phyloP scores from a whole-genome alignment of 2,797 vertebrate species.

The Sciurus vulgaris region DNA sequence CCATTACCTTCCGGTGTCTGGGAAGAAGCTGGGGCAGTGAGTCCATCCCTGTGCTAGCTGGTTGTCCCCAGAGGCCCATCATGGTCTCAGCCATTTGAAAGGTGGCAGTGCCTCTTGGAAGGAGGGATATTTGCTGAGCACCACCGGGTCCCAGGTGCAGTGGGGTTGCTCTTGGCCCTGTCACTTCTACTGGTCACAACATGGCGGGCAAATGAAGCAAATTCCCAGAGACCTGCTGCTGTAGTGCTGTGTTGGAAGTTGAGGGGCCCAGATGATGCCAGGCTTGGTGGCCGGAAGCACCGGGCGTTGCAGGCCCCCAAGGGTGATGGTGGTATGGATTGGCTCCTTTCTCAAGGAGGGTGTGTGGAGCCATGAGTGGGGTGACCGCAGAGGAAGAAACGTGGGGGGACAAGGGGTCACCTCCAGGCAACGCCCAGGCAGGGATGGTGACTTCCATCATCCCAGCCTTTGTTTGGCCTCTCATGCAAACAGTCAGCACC shows the following conservation, averaged over 20 bases:
- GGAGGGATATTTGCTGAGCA: neutral
- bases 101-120: neutral
- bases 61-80: neutral
- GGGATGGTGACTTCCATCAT: neutral
- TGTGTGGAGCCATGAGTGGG: neutral
- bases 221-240: conserved; percentile 12
- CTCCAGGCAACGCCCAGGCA: neutral
- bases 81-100: neutral
- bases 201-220: neutral
- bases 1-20: neutral
- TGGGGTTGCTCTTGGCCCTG: neutral
- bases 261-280: neutral
- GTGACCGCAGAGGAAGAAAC: neutral
- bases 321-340: accelerated
- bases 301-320: no score
- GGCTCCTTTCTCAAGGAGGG: neutral
- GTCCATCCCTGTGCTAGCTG: neutral
- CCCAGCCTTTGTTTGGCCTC: neutral
- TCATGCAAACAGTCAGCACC: neutral
- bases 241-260: neutral
- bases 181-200: neutral
- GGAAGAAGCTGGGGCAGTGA: neutral
- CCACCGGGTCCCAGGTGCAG: neutral
- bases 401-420: neutral
- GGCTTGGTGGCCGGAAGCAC: neutral